A percentile compares a stretch with the other conserved stretches of the same genome.
These are phyloP conservation scores for Pipistrellus pygmaeus DNA, from an alignment of 2,797 vertebrate genomes.

Conservation along the genomic window DNA sequence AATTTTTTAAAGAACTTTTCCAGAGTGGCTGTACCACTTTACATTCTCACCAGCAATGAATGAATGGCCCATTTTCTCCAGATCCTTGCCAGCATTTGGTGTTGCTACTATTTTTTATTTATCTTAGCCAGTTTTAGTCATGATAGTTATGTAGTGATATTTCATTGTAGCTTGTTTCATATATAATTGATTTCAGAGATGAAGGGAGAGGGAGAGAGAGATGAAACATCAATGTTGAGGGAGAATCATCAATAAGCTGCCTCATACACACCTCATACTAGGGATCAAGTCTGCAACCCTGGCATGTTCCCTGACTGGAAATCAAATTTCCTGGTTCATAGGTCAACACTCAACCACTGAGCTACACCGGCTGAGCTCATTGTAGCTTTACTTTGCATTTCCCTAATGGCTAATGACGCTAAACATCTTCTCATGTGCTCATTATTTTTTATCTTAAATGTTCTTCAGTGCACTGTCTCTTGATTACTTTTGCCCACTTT, in stretches of 20 bases:
- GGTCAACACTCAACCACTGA: too few species aligned
- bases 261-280: too few species aligned
- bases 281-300: too few species aligned
- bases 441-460: constrained; percentile 17
- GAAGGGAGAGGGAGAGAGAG: too few species aligned
- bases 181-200: too few species aligned
- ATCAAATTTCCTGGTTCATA: too few species aligned
- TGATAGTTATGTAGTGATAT: background rate
- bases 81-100: background rate
- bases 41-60: background rate
- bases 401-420: background rate
- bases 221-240: too few species aligned
- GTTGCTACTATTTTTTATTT: background rate
- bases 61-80: background rate
- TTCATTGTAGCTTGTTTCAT: background rate
- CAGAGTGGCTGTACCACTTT: background rate
- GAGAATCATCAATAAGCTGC: too few species aligned
- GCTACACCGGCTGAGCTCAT: background rate
- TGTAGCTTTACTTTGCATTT: constrained; percentile 31
- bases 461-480: background rate
- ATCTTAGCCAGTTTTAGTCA: background rate
- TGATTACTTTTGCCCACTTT: constrained; percentile 34
- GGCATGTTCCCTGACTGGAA: too few species aligned
- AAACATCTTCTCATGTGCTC: background rate
- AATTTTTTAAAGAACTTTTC: constrained; percentile 34